These are phyloP conservation scores for Drosophila asahinai DNA, from an alignment of 1,140 invertebrate species.

Conservation along the genomic window DNA sequence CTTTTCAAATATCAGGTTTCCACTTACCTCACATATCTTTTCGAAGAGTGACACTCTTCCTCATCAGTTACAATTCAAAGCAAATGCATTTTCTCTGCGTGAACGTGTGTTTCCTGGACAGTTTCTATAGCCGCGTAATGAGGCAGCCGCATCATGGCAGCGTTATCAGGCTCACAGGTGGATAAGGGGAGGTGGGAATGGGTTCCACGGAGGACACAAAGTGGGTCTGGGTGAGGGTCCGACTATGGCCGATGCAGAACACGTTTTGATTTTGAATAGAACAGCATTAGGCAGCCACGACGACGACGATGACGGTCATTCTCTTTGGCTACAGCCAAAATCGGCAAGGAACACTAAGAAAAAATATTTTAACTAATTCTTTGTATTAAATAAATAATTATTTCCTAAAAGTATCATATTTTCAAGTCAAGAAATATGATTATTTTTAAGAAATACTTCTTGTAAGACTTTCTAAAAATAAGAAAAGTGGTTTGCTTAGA, in stretches of 20 bases:
- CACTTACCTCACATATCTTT: too few relatives aligned
- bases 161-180: conserved; percentile 16
- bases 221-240: conserved; percentile 9
- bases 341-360: neutral
- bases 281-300: conserved; percentile 63
- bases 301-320: conserved; percentile 13
- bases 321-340: conserved; percentile 1
- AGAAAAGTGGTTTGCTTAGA: too few relatives aligned
- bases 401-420: neutral
- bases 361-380: neutral
- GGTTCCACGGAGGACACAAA: neutral
- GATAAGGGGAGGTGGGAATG: neutral
- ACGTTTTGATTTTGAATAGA: conserved; percentile 81
- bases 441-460: neutral
- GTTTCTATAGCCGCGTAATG: conserved; percentile 56
- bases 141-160: conserved; percentile 29
- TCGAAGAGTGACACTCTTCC: too few relatives aligned
- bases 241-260: conserved; percentile 36
- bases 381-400: neutral
- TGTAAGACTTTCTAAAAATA: neutral
- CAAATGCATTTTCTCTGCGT: neutral
- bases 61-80: neutral
- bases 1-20: too few relatives aligned
- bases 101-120: neutral
- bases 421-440: too few relatives aligned